Evolutionary conservation across 2,888 invertebrate genomes (phyloP).

Genomic region (Meandrusa payeni): DNA sequence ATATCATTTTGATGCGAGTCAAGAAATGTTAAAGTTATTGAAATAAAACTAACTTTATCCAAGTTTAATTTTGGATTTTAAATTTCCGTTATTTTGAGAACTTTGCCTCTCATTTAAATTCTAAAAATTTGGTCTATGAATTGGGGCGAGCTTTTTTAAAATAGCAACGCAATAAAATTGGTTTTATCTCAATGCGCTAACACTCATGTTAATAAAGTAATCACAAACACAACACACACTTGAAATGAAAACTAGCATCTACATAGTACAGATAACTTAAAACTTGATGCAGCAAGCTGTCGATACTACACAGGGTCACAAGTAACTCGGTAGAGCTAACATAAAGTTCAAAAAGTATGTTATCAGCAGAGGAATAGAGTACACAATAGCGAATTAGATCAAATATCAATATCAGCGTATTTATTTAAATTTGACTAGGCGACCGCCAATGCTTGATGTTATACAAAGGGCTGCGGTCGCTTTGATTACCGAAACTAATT

Average conservation of each 20-base stretch:
- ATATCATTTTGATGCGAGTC: too few relatives aligned
- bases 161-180: too few relatives aligned
- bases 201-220: too few relatives aligned
- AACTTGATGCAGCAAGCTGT: slow-evolving; percentile 79
- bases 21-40: too few relatives aligned
- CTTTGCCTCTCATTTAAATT: too few relatives aligned
- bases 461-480: slow-evolving; percentile 74
- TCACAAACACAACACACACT: too few relatives aligned
- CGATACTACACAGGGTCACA: slow-evolving; percentile 72
- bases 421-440: slow-evolving; percentile 61
- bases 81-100: too few relatives aligned
- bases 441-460: slow-evolving; percentile 70
- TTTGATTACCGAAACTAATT: slow-evolving; percentile 71
- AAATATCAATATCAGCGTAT: slow-evolving; percentile 53
- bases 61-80: too few relatives aligned
- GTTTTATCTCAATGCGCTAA: too few relatives aligned
- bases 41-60: too few relatives aligned
- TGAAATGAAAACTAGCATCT: slow-evolving; percentile 28
- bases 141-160: too few relatives aligned
- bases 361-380: slow-evolving; percentile 61
- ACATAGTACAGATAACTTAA: slow-evolving; percentile 34
- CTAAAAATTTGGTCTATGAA: too few relatives aligned
- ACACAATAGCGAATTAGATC: slow-evolving; percentile 57
- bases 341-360: background rate
- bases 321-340: background rate